Base-by-base conservation (phyloP, 2,797 vertebrate species). In the Lacerta bilineata region DNA sequence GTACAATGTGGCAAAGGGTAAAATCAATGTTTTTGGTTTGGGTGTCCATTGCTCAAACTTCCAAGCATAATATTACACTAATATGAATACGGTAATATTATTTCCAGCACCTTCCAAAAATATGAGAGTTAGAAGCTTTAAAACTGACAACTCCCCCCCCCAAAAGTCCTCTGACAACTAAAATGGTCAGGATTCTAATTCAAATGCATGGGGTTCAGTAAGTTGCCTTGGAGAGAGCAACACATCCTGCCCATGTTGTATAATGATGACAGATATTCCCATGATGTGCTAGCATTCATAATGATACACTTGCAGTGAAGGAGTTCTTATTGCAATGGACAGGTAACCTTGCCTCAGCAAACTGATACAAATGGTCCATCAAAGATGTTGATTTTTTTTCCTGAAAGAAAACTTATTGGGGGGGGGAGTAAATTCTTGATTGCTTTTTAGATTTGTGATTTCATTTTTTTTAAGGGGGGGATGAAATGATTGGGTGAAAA, bases 341-440 rank as follows among this genome's bases (percentile, higher is more conserved):
- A 66, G 8, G 8, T 75, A 66, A 87, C 78, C 33, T 80, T 80
- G 25, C 25, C 59, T 87, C 25, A 59, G 11, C 50, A 59, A 80
- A 20, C 3, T n/a, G 25, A 61, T 46, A 82, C 8, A 33, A 50
- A 68, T 78, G 11, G 27, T 23, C 29, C 61, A 46, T 66, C 8
- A 33, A 13, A n/a, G 41, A 10, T 17, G 36, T 50, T 36, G 25
- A 8, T 74, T 5, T 7, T 46, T 13, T 23, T 41, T 3, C 3
- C 17, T 66, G 41, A n/a, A 5, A 88, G 50, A 15, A 64, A 33
- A n/a, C 29, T 91, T 91, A 27, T 27, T 0, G 41, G 11, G 88
- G 88, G 91, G 41, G 91, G 88, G 55, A 41, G 91, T 33, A 83
- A 36, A 83, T 87, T 83, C 11, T 50, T 85, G n/a, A 76, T 78